phyloP scores from a whole-genome alignment of 2,113 vertebrate species.

The Carettochelys insculpta region DNA sequence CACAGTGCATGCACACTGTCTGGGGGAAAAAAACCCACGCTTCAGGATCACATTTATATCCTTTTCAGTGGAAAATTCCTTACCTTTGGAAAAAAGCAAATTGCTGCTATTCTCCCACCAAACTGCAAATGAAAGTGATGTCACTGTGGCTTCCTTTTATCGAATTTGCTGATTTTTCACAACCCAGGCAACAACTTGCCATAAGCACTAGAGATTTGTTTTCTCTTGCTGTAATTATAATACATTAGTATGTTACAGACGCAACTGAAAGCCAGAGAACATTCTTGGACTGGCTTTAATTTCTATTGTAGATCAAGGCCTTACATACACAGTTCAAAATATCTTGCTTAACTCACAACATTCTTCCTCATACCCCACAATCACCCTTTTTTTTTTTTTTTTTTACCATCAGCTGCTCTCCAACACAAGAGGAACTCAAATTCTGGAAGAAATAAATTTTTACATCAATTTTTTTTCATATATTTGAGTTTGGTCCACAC shows the following conservation, averaged over 20 bases:
- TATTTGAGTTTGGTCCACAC: background rate
- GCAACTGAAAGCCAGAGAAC: background rate
- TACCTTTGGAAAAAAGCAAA: background rate
- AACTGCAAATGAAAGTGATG: background rate
- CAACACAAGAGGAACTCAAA: background rate
- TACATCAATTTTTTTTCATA: background rate
- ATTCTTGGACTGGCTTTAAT: background rate
- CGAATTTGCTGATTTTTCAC: background rate
- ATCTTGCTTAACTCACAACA: rapidly evolving
- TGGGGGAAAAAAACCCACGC: background rate
- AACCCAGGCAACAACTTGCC: background rate
- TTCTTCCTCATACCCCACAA: background rate
- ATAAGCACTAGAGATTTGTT: background rate
- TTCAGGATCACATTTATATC: background rate
- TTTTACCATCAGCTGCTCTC: background rate
- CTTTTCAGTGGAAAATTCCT: background rate
- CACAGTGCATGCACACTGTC: background rate
- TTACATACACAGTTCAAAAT: rapidly evolving
- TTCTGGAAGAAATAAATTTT: background rate
- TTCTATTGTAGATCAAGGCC: background rate
- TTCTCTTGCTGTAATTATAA: background rate
- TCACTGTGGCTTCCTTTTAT: background rate
- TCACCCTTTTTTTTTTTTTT: no score
- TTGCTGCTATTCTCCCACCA: background rate
- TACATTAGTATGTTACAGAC: background rate